These are phyloP conservation scores for Chironomus riparius DNA, from an alignment of 2,888 invertebrate species.

Conservation along the genomic window DNA sequence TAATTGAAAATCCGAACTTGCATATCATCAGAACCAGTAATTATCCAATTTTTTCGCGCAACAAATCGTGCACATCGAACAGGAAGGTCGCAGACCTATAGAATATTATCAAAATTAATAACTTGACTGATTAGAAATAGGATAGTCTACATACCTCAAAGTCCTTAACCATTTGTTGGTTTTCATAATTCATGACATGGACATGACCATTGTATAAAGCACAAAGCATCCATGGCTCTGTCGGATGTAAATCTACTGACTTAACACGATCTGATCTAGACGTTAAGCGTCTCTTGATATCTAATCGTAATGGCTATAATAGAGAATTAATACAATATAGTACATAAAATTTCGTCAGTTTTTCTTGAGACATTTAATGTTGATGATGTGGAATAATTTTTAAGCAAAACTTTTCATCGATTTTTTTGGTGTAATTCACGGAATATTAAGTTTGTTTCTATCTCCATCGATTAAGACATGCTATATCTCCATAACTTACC, in stretches of 20 bases:
- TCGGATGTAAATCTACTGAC: conserved; percentile 93
- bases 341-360: not conserved
- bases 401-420: not conserved
- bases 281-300: conserved; percentile 95
- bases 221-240: conserved; percentile 98
- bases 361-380: not conserved
- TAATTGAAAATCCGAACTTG: conserved; percentile 90
- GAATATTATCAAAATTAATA: conserved; percentile 9
- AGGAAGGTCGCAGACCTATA: conserved; percentile 86
- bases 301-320: conserved; percentile 83
- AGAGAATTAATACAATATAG: not conserved
- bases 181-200: conserved; percentile 98
- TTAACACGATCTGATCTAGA: conserved; percentile 98
- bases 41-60: conserved; percentile 96
- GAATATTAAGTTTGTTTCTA: not conserved
- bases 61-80: conserved; percentile 95
- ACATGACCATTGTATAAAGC: conserved; percentile 98
- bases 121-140: not conserved
- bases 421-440: not conserved
- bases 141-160: conserved; percentile 56
- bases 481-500: not conserved
- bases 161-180: conserved; percentile 78
- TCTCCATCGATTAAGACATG: not conserved
- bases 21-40: conserved; percentile 96
- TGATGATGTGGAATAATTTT: conserved; percentile 20